These are phyloP conservation scores for Brachyalestes nurse DNA, from an alignment of 2,797 vertebrate genomes.

Conservation along the genomic window DNA sequence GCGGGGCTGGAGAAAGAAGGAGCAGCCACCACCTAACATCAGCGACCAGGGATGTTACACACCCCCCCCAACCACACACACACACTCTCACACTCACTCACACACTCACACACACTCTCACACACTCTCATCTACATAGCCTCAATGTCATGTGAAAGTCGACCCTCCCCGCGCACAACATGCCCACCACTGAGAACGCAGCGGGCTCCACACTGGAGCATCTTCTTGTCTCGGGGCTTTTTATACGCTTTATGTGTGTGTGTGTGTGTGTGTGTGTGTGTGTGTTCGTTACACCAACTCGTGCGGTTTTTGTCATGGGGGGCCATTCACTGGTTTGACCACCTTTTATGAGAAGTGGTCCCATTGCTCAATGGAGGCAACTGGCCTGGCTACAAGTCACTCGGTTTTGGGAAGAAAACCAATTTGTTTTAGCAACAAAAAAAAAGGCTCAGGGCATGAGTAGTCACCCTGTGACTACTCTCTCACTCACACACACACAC, in stretches of 20 bases:
- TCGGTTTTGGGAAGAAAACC: neutral
- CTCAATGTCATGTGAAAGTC: constrained; percentile 89
- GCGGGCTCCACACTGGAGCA: constrained; percentile 76
- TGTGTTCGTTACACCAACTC: too few species aligned
- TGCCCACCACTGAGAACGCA: constrained; percentile 70
- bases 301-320: constrained; percentile 36
- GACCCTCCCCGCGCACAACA: constrained; percentile 54
- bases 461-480: constrained; percentile 3
- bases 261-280: constrained; percentile 46
- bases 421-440: neutral
- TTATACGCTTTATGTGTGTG: constrained; percentile 75
- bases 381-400: too few species aligned
- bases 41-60: constrained; percentile 77
- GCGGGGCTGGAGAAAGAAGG: constrained; percentile 73
- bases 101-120: neutral
- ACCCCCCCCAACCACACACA: constrained; percentile 50
- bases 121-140: constrained; percentile 81
- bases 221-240: constrained; percentile 80
- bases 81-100: neutral
- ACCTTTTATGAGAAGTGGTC: neutral
- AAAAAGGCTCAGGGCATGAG: neutral
- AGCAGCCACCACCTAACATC: constrained; percentile 76
- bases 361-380: neutral
- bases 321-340: neutral
- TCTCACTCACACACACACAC: too few species aligned